Evolutionary conservation across 2,888 invertebrate genomes (phyloP), one percentile per base, ranked within the genome.

Genomic region (Apodemia arnacis): DNA sequence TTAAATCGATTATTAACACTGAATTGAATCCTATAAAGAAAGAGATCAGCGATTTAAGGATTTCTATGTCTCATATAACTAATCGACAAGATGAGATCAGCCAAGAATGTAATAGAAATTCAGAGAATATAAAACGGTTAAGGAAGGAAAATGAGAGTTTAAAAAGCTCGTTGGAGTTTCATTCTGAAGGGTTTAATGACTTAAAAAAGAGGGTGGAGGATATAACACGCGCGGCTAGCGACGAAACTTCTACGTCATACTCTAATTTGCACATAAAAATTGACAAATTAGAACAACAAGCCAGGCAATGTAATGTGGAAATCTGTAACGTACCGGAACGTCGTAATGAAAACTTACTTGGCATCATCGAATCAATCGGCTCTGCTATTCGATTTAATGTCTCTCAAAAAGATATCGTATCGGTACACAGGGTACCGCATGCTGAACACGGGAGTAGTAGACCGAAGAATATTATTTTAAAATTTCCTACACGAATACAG

Each of bases 401-500:
- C 6, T 7, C 13, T 34, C 31, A 41, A 4, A 38, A 73, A 34
- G 79, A 83, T 15, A 75, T 83, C 7, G 54, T 80, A 21, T 66
- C 81, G 1, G 31, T 81, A 1, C 84, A 84, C n/a, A 72, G 84
- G 15, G 84, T 84, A 5, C 84, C 80, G 0, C 81, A 84, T 59
- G 84, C 80, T 18, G 18, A 70, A 24, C 72, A 49, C 3, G 54
- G 70, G 13, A 73, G 27, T 31, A 54, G 24, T 5, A 34, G 66
- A 15, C 84, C 80, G 7, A 81, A 75, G 34, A 84, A 84, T 49
- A 73, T 84, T 38, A 78, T 84, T 15, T 72, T 85, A 15, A 85
- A 85, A 41, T 85, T 85, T 15, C 38, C 66, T 10, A 78, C 63
- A 18, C 63, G 78, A 1, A 31, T 80, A 6, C 31, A 63, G n/a